A percentile compares a stretch with the other conserved stretches of the same genome.
Conservation (phyloP, 1,140 invertebrate genomes). For the Heliconius hermathena region DNA sequence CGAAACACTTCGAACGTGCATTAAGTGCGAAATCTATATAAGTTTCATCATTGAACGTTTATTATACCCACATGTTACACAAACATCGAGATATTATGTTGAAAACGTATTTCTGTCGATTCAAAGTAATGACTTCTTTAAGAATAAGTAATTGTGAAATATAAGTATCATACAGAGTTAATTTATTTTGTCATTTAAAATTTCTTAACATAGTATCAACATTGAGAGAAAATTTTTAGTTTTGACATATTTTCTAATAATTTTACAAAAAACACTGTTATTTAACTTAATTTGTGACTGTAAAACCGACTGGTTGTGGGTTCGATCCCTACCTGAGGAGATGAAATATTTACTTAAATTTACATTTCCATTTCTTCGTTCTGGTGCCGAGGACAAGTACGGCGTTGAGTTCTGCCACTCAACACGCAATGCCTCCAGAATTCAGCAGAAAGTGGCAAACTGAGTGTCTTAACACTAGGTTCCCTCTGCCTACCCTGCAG, state of each 20-base stretch:
- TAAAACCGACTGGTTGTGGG: no score
- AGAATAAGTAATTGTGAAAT: not conserved
- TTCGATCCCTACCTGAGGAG: no score
- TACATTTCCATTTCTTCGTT: no score
- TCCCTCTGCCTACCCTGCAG: no score
- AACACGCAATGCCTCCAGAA: no score
- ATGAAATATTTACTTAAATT: no score
- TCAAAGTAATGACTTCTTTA: constrained; percentile 10
- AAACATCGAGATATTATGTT: constrained; percentile 22
- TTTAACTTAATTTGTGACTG: no score
- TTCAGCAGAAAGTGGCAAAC: no score
- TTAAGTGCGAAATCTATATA: constrained; percentile 20
- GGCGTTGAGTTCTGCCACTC: no score
- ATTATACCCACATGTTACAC: constrained; percentile 13
- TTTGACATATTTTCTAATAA: not conserved
- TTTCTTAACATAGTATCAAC: not conserved
- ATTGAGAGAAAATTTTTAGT: not conserved
- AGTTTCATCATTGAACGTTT: constrained; percentile 10
- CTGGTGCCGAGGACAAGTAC: no score
- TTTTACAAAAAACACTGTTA: not conserved
- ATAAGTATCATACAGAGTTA: not conserved
- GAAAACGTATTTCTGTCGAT: constrained; percentile 21
- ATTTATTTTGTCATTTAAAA: no score
- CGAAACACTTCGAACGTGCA: constrained; percentile 23
- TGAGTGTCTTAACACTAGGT: no score